A percentile compares a stretch with the other conserved stretches of the same genome.
phyloP scores from a whole-genome alignment of 2,797 vertebrate species.

The Agapornis canus region DNA sequence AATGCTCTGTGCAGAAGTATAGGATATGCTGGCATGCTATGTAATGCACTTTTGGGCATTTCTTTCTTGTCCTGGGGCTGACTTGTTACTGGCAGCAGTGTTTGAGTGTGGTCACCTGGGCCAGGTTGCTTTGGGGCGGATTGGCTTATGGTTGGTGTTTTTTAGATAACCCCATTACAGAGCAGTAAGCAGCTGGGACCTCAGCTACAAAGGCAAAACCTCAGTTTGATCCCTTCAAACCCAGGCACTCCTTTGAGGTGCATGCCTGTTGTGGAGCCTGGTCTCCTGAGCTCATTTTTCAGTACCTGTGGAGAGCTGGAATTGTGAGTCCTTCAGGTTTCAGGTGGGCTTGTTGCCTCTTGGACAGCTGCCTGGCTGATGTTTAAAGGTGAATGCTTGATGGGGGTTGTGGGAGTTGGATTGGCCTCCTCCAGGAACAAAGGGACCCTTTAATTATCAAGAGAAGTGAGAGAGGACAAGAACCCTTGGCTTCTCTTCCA shows the following conservation, averaged over 20 bases:
- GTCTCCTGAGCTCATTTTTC: neutral
- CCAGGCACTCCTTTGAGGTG: neutral
- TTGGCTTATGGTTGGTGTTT: neutral
- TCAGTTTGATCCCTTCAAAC: neutral
- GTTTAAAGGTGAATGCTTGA: neutral
- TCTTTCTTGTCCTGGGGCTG: neutral
- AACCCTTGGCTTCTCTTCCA: neutral
- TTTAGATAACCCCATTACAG: neutral
- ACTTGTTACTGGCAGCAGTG: neutral
- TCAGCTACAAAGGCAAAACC: neutral
- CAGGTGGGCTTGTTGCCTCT: neutral
- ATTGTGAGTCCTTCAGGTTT: neutral
- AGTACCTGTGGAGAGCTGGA: neutral
- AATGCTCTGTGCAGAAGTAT: neutral
- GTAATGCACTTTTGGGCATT: neutral
- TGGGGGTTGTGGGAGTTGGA: neutral
- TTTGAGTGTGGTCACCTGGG: neutral
- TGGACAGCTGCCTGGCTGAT: fast-evolving
- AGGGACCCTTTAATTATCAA: fast-evolving
- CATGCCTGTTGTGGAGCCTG: neutral
- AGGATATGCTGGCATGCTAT: neutral
- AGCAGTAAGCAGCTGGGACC: neutral
- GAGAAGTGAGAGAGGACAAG: neutral
- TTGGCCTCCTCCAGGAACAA: neutral
- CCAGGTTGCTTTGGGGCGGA: neutral